phyloP scores from a whole-genome alignment of 2,797 vertebrate species.

The Simalia tracyae region DNA sequence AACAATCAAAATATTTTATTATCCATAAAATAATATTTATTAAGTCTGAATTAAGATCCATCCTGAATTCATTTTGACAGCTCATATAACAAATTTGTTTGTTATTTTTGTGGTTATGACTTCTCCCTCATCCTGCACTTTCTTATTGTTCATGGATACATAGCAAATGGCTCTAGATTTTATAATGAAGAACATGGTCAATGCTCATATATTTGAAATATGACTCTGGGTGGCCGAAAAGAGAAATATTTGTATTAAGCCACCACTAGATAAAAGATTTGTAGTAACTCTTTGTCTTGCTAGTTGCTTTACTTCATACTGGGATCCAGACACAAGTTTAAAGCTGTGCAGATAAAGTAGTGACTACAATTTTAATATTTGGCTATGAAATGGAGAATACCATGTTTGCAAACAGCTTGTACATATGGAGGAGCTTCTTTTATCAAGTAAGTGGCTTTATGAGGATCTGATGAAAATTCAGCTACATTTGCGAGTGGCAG shows the following conservation, averaged over 20 bases:
- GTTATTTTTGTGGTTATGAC: constrained; percentile 38
- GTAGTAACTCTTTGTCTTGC: constrained; percentile 23
- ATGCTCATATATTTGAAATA: constrained; percentile 33
- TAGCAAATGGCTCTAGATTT: constrained; percentile 36
- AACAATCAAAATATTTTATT: constrained; percentile 45
- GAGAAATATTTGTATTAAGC: constrained; percentile 23
- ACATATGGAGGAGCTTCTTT: not conserved
- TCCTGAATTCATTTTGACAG: constrained; percentile 50
- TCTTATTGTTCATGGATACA: constrained; percentile 22
- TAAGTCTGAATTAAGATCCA: constrained; percentile 35
- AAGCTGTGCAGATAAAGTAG: not conserved
- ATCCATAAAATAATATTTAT: constrained; percentile 33
- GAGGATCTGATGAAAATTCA: not conserved
- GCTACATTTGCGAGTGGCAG: too few relatives aligned
- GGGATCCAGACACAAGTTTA: not conserved
- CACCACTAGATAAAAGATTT: not conserved
- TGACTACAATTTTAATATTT: not conserved
- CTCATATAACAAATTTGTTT: not conserved
- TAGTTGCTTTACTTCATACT: constrained; percentile 7
- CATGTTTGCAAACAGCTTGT: not conserved
- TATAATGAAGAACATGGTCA: constrained; percentile 16
- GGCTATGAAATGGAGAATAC: not conserved
- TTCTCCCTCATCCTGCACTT: constrained; percentile 26
- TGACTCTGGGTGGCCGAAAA: constrained; percentile 12
- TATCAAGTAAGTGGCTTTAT: not conserved